phyloP scores from a whole-genome alignment of 2,888 invertebrate genomes.

The Ptilodon capucinus region DNA sequence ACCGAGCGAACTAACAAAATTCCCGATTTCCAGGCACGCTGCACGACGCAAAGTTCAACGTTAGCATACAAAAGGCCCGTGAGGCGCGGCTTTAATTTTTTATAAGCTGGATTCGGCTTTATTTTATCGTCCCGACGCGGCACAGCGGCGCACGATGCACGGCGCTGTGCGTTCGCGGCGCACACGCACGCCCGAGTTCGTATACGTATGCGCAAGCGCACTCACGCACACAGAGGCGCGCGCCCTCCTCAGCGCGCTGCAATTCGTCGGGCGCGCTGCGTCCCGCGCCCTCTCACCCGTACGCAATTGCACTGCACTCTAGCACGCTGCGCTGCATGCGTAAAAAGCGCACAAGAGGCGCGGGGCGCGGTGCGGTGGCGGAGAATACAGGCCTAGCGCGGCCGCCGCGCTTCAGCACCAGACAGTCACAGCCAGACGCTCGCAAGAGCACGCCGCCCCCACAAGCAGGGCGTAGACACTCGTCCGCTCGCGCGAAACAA shows the following conservation, averaged over 20 bases:
- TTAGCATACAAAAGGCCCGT: slow-evolving; percentile 70
- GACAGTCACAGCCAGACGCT: slow-evolving; percentile 76
- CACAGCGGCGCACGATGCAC: slow-evolving; percentile 33
- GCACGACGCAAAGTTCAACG: slow-evolving; percentile 67
- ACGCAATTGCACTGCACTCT: slow-evolving; percentile 81
- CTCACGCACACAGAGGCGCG: slow-evolving; percentile 65
- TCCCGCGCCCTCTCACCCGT: slow-evolving; percentile 61
- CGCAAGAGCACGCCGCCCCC: slow-evolving; percentile 77
- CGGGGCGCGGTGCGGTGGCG: slow-evolving; percentile 58
- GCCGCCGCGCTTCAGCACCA: slow-evolving; percentile 54
- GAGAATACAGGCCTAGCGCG: slow-evolving; percentile 46
- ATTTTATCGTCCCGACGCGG: slow-evolving; percentile 48
- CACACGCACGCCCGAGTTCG: slow-evolving; percentile 37
- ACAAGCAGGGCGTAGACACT: slow-evolving; percentile 55
- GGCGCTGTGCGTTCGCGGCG: slow-evolving; percentile 43
- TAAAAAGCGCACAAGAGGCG: slow-evolving; percentile 80
- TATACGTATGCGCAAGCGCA: slow-evolving; percentile 55
- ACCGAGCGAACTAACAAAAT: slow-evolving; percentile 51
- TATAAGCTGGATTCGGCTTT: slow-evolving; percentile 72
- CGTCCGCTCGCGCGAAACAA: slow-evolving; percentile 59
- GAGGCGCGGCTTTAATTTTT: slow-evolving; percentile 69
- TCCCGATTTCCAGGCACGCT: slow-evolving; percentile 46
- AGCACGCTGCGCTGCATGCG: slow-evolving; percentile 72
- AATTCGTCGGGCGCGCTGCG: slow-evolving; percentile 74
- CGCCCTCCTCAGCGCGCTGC: slow-evolving; percentile 78